Evolutionary conservation across 2,888 invertebrate genomes (phyloP).

Genomic region (Thymelicus acteon): DNA sequence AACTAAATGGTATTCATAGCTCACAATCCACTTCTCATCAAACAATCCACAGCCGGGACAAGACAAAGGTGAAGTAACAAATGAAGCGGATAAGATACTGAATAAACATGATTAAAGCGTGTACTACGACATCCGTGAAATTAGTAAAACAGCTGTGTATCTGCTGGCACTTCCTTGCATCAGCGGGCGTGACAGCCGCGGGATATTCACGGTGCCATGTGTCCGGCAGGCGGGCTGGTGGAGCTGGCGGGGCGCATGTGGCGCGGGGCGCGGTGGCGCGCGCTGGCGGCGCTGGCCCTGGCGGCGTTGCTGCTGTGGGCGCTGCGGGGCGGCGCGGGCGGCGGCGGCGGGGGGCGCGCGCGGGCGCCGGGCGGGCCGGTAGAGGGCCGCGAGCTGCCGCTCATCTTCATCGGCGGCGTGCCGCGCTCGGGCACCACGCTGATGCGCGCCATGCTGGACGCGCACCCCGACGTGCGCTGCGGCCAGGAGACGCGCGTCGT

Average conservation of each 20-base stretch:
- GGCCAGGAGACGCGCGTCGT: conserved; percentile 99
- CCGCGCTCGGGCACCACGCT: conserved; percentile 98
- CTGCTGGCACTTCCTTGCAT: too few relatives aligned
- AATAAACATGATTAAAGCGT: too few relatives aligned
- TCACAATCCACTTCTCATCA: neutral
- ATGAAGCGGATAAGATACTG: too few relatives aligned
- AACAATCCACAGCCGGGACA: neutral
- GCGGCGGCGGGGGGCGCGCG: conserved; percentile 22
- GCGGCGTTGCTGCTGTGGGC: conserved; percentile 42
- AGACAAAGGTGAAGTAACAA: neutral
- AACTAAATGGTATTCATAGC: neutral
- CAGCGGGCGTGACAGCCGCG: too few relatives aligned
- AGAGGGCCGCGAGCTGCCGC: conserved; percentile 94
- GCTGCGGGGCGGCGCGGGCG: conserved; percentile 38
- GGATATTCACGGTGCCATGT: too few relatives aligned
- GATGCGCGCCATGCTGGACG: conserved; percentile 99
- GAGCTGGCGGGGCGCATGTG: conserved; percentile 53
- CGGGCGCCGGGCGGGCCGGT: conserved; percentile 43
- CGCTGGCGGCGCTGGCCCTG: conserved; percentile 46
- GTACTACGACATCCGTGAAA: conserved; percentile 27
- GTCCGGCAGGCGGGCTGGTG: conserved; percentile 33
- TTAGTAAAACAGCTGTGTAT: too few relatives aligned
- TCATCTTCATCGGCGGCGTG: conserved; percentile 98
- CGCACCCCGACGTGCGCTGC: conserved; percentile 98
- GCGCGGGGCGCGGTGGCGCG: conserved; percentile 52